Conservation (phyloP, 1,140 invertebrate species). For the Lethocerus indicus region DNA sequence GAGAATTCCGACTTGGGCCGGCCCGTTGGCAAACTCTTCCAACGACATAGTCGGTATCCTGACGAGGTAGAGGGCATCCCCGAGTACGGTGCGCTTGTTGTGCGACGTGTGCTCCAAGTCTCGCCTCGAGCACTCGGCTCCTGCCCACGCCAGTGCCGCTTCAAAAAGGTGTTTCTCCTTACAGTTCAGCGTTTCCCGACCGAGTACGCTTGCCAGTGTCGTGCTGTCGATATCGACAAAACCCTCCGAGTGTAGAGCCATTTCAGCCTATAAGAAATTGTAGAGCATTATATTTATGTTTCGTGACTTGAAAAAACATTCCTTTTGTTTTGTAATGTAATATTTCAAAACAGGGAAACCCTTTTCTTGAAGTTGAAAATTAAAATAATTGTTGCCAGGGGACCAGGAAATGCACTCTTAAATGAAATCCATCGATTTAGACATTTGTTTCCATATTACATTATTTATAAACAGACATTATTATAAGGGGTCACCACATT, state of each 20-base stretch:
- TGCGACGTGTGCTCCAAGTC: conserved; percentile 50
- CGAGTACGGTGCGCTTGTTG: conserved; percentile 49
- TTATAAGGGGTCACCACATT: too few relatives aligned
- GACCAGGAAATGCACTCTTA: too few relatives aligned
- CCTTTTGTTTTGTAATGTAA: too few relatives aligned
- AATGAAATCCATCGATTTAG: too few relatives aligned
- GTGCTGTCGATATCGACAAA: conserved; percentile 83
- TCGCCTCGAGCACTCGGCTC: conserved; percentile 62
- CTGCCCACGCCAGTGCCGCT: conserved; percentile 76
- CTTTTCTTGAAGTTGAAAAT: too few relatives aligned
- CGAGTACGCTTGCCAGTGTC: conserved; percentile 72
- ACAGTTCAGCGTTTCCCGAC: conserved; percentile 76
- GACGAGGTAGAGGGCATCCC: conserved; percentile 65
- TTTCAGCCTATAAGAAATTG: too few relatives aligned
- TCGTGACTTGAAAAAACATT: too few relatives aligned
- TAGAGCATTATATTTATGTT: too few relatives aligned
- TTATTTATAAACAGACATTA: too few relatives aligned
- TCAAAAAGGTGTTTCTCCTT: conserved; percentile 80
- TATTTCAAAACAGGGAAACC: too few relatives aligned
- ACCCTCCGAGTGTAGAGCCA: conserved; percentile 81
- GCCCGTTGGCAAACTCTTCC: conserved; percentile 81
- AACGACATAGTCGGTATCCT: conserved; percentile 79
- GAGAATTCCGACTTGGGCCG: conserved; percentile 72
- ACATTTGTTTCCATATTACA: too few relatives aligned
- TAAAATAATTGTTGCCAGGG: too few relatives aligned